Evolutionary conservation across 2,113 vertebrate genomes (phyloP).

Genomic region (Crotalus horridus): DNA sequence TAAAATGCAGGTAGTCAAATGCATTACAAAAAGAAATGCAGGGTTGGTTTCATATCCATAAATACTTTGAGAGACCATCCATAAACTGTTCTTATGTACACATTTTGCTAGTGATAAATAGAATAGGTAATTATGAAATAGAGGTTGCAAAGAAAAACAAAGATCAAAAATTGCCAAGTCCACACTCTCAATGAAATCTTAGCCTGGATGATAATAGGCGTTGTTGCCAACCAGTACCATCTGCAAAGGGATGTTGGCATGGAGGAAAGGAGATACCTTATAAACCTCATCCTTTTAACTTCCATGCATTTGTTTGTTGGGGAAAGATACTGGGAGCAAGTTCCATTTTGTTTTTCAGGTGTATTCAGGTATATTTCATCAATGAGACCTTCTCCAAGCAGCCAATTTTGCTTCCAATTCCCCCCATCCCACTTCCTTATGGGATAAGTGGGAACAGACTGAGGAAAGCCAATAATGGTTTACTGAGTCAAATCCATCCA

Average conservation of each 20-base stretch:
- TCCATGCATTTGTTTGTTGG: neutral
- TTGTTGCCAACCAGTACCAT: neutral
- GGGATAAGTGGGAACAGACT: neutral
- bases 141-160: neutral
- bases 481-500: neutral
- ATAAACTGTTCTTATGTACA: neutral
- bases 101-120: neutral
- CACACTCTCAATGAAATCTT: neutral
- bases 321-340: neutral
- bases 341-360: neutral
- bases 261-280: neutral
- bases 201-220: neutral
- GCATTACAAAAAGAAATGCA: neutral
- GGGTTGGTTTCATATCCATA: neutral
- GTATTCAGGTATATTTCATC: neutral
- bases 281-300: neutral
- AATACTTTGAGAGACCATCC: neutral
- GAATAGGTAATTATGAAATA: neutral
- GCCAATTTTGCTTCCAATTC: neutral
- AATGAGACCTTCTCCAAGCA: neutral
- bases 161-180: neutral
- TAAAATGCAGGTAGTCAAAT: neutral
- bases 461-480: neutral
- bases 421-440: neutral
- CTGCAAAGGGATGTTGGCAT: neutral